These are phyloP conservation scores for Sphaerodactylus townsendi DNA, from an alignment of 2,113 vertebrate genomes.

Conservation along the genomic window DNA sequence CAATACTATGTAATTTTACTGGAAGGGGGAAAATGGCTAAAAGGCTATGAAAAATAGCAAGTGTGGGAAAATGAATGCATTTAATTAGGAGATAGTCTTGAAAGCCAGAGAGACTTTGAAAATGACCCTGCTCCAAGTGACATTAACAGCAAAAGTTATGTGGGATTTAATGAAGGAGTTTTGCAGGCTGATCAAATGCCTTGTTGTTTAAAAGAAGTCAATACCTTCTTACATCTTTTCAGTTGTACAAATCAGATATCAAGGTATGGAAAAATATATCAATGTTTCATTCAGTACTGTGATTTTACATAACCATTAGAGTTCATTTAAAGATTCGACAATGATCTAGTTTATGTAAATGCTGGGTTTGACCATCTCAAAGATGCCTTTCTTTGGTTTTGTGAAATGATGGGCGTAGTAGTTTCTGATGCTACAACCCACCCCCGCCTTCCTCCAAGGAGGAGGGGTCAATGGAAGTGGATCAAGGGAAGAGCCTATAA, in stretches of 20 bases:
- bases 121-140: not conserved
- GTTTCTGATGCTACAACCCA: not conserved
- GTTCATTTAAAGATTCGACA: not conserved
- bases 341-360: not conserved
- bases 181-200: not conserved
- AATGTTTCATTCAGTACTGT: not conserved
- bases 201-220: not conserved
- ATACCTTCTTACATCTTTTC: not conserved
- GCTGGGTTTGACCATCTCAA: not conserved
- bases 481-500: not conserved
- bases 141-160: not conserved
- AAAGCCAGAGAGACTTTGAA: not conserved
- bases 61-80: not conserved
- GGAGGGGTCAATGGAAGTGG: not conserved
- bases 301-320: not conserved
- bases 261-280: not conserved
- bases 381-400: not conserved
- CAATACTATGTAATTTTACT: not conserved
- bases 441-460: too few species aligned
- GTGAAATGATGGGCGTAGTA: fast-evolving
- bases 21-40: not conserved
- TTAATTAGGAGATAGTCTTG: not conserved
- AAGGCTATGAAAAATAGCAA: not conserved
- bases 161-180: not conserved
- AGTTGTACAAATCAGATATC: not conserved